Percentiles rank a stretch among this genome's conserved stretches.
These are phyloP conservation scores for Linepithema humile DNA, from an alignment of 1,140 invertebrate species.

Conservation along the genomic window DNA sequence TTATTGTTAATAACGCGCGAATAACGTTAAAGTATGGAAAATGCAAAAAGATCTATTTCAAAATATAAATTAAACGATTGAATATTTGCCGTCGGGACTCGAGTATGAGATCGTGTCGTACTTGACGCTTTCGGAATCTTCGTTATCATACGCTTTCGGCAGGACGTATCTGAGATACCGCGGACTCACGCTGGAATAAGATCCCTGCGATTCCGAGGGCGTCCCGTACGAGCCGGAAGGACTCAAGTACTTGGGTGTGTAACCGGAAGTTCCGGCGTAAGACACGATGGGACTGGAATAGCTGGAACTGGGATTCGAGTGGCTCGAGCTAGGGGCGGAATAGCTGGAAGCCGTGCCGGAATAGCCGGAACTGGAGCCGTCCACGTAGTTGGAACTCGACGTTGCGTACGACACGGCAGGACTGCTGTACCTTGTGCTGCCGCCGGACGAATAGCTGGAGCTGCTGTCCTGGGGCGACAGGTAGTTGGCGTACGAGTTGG, in stretches of 20 bases:
- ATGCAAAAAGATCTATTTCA: neutral
- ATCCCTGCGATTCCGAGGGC: slow-evolving; percentile 66
- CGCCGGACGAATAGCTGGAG: slow-evolving; percentile 32
- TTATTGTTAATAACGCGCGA: neutral
- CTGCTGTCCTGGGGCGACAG: slow-evolving; percentile 72
- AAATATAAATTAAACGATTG: slow-evolving; percentile 15
- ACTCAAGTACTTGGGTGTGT: slow-evolving; percentile 57
- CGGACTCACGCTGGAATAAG: slow-evolving; percentile 74
- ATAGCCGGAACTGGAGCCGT: too few species aligned
- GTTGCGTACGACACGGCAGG: too few species aligned
- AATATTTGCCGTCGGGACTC: slow-evolving; percentile 73
- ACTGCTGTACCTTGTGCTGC: too few species aligned
- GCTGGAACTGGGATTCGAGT: slow-evolving; percentile 53
- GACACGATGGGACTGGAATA: slow-evolving; percentile 52
- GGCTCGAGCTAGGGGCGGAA: slow-evolving; percentile 48
- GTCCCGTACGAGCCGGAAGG: slow-evolving; percentile 62
- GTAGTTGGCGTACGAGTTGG: slow-evolving; percentile 69
- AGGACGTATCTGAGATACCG: slow-evolving; percentile 73
- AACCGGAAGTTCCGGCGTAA: slow-evolving; percentile 44
- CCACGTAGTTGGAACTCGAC: too few species aligned
- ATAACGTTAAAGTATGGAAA: neutral
- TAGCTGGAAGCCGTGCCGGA: too few species aligned
- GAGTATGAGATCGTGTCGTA: slow-evolving; percentile 84
- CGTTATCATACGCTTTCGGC: slow-evolving; percentile 67
- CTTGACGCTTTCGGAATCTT: slow-evolving; percentile 58